Percentiles rank a stretch among this genome's conserved stretches.
Conservation (phyloP, 2,113 vertebrate genomes). For the Pontoporia blainvillei region DNA sequence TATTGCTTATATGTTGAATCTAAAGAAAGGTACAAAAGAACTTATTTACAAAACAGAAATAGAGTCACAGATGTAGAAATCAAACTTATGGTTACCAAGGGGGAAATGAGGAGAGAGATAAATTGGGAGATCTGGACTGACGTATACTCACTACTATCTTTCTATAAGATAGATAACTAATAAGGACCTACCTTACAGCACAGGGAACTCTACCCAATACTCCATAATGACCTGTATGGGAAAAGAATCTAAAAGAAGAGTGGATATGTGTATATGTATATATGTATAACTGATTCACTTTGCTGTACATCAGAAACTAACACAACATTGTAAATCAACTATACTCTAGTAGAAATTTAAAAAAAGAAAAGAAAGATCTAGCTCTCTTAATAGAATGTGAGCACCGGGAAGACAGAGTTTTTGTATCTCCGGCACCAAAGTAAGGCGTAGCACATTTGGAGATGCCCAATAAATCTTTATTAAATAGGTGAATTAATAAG, state of each 20-base stretch:
- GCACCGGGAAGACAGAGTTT: background rate
- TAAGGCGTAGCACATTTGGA: background rate
- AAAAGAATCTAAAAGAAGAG: background rate
- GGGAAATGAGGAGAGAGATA: background rate
- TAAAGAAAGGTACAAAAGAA: background rate
- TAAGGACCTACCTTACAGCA: background rate
- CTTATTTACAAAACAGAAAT: background rate
- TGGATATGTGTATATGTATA: background rate
- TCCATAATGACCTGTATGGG: background rate
- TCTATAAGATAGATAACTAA: background rate
- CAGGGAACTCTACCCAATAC: background rate
- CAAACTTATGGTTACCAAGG: background rate
- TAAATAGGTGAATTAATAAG: background rate
- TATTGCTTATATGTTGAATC: background rate
- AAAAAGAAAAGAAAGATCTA: too few species aligned
- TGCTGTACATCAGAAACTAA: background rate
- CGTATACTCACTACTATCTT: background rate
- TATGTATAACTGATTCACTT: background rate
- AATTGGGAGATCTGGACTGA: background rate
- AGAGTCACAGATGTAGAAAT: background rate
- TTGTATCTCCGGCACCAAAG: background rate
- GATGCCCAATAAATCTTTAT: background rate
- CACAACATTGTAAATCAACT: background rate
- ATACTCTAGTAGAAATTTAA: background rate
- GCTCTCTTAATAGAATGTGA: background rate